Evolutionary conservation across 2,113 vertebrate genomes (phyloP), one percentile per base, ranked within the genome.

Genomic region (Tachuris rubrigastra): DNA sequence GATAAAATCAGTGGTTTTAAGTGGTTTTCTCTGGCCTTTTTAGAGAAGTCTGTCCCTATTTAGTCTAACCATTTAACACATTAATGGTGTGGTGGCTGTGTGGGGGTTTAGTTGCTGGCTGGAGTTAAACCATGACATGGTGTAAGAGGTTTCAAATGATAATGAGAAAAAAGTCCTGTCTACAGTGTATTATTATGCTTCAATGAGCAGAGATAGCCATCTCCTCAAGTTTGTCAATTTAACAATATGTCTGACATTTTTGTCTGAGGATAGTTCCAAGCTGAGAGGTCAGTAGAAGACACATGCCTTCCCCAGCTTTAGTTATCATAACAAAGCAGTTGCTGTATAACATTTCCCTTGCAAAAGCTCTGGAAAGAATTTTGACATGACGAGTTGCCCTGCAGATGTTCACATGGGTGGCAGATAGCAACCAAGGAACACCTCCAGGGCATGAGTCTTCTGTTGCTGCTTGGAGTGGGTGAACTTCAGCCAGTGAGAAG

Each of bases 11-110:
- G 4, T 79, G 25, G 12, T 68, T 75, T 76, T 76, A 46, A 72
- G n/a, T 69, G 49, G 0, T 90, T 97, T 94, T 85, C 44, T 39
- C 33, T 37, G 65, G 63, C 55, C n/a, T 81, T 65, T 90, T 22
- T 33, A 83, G 63, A 65, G 76, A 92, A 75, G 79, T 76, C 23
- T 94, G 23, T 89, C 47, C 49, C 78, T 95, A 3, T 85, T 71
- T 75, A 89, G 78, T 89, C 77, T 91, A 86, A 87, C 76, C 52
- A 74, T 94, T 96, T 96, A 95, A 94, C 81, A 90, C 9, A 9
- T 93, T 86, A 97, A 93, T 93, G 9, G 6, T 68, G 11, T 68
- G 24, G 24, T 75, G 78, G 11, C 30, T 47, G 6, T 35, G 20
- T 31, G 55, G 16, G 27, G 30, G 3, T 35, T 76, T 55, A n/a